Base-by-base conservation (phyloP, 2,113 vertebrate genomes). In the Coryphaenoides rupestris region DNA sequence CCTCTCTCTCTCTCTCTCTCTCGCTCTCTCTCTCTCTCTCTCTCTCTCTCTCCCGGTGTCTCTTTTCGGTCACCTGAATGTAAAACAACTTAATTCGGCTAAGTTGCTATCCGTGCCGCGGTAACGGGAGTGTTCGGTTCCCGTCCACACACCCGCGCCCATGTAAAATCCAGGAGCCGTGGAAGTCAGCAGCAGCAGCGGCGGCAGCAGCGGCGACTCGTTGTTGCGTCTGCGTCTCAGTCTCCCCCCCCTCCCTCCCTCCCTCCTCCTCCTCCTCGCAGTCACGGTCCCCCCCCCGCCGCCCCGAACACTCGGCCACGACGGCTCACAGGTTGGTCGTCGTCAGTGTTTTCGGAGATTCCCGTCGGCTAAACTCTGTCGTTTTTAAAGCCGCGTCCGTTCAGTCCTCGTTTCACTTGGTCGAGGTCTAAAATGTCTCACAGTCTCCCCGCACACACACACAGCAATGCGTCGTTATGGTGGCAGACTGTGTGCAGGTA, bases 211-310 rank as follows among this genome's bases (percentile, higher is more conserved):
- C n/a, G n/a, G n/a, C n/a, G n/a, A n/a, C n/a, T n/a, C n/a, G n/a
- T n/a, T n/a, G n/a, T n/a, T n/a, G n/a, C n/a, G n/a, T n/a, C n/a
- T n/a, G n/a, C 49, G 57, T 19, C 47, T 54, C 47, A 56, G 58
- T 68, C 59, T 65, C 58, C 58, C 57, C 55, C 58, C 63, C 57
- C 60, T 78, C 46, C 23, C 79, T 14, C 21, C 65, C 71, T n/a
- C 55, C 58, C 63, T 61, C 60, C 77, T 40, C 23, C 79, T 14
- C 21, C 65, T 68, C 72, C 65, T 57, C 68, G 55, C 85, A 65
- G 84, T 89, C 82, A 86, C 84, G 86, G 84, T 89, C 82, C 85
- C 84, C 85, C 85, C 76, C 81, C 84, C 52, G 58, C 59, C 79
- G 19, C 57, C 10, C 26, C 17, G 56, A 45, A 67, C n/a, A n/a